Evolutionary conservation across 1,140 invertebrate genomes (phyloP).

Genomic region (Drosophila baimaii): DNA sequence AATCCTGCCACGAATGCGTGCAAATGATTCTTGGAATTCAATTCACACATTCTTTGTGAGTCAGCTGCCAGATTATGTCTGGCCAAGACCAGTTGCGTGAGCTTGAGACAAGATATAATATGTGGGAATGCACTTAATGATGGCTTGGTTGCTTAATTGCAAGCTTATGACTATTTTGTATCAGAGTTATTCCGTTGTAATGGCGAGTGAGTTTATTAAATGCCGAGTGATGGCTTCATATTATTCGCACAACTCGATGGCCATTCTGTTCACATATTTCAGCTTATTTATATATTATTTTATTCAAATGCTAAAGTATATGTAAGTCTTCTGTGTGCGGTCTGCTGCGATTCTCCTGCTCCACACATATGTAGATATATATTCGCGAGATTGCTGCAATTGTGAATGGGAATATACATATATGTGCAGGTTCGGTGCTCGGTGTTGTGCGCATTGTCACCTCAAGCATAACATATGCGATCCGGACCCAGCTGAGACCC

Average conservation of each 20-base stretch:
- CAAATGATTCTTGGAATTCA: constrained; percentile 27
- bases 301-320: neutral
- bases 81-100: constrained; percentile 8
- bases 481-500: constrained; percentile 40
- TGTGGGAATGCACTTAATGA: constrained; percentile 8
- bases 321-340: neutral
- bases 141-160: neutral
- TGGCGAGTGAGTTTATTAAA: neutral
- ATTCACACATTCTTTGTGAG: constrained; percentile 20
- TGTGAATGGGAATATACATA: constrained; percentile 18
- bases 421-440: neutral
- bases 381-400: constrained; percentile 9
- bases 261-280: neutral
- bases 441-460: constrained; percentile 65
- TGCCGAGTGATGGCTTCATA: neutral
- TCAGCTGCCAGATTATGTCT: constrained; percentile 18
- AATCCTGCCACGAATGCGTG: constrained; percentile 12
- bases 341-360: neutral
- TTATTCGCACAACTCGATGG: no score
- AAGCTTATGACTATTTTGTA: no score
- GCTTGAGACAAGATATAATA: constrained; percentile 8
- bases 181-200: neutral
- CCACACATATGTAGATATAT: neutral
- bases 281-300: neutral
- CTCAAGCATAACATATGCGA: constrained; percentile 62